Evolutionary conservation across 2,113 vertebrate species (phyloP).

Genomic region (Anolis carolinensis): DNA sequence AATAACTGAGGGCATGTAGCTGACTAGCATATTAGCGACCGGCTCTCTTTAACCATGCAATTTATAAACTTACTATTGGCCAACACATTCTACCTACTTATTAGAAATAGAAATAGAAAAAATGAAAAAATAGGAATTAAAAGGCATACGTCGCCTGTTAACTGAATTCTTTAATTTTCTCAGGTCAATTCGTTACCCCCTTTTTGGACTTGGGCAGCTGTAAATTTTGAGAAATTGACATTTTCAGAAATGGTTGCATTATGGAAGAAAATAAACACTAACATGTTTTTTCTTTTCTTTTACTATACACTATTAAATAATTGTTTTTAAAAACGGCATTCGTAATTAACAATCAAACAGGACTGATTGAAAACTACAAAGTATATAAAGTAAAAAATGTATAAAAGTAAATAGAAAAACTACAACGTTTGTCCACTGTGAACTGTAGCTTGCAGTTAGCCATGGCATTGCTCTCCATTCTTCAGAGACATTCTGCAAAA

Average conservation of each 20-base stretch:
- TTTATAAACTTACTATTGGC: constrained; percentile 58
- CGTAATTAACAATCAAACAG: constrained; percentile 70
- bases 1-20: constrained; percentile 55
- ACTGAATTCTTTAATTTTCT: constrained; percentile 76
- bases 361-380: constrained; percentile 68
- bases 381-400: constrained; percentile 60
- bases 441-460: constrained; percentile 79
- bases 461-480: constrained; percentile 79
- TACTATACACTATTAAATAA: constrained; percentile 59
- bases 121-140: constrained; percentile 73
- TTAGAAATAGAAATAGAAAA: constrained; percentile 68
- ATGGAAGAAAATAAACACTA: constrained; percentile 72
- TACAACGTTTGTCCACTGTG: constrained; percentile 77
- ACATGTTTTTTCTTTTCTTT: constrained; percentile 65
- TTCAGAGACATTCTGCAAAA: constrained; percentile 82
- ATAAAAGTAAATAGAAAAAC: constrained; percentile 78
- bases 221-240: constrained; percentile 78
- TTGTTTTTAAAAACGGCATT: constrained; percentile 61
- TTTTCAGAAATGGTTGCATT: constrained; percentile 77
- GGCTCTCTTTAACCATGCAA: constrained; percentile 73
- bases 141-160: constrained; percentile 75
- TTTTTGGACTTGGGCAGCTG: constrained; percentile 74
- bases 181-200: constrained; percentile 72
- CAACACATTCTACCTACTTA: constrained; percentile 70
- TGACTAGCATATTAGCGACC: constrained; percentile 63